Base-by-base conservation (phyloP, 1,140 invertebrate genomes). In the Contarinia nasturtii region DNA sequence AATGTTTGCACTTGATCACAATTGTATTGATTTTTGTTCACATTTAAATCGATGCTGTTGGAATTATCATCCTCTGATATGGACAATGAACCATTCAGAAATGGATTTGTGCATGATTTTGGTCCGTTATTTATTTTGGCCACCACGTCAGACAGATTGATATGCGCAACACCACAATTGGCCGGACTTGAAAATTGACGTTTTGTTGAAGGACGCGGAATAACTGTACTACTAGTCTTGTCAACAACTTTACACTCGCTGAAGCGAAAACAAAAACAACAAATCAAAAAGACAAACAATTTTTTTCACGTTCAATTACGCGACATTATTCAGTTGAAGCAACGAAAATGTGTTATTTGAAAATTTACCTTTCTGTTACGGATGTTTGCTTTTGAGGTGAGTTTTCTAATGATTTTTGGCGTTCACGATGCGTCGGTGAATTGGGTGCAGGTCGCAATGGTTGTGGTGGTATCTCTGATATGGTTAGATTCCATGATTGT, bases 401-500 rank as follows among this genome's bases (percentile, higher is more conserved):
- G 7, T 21, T 18, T 5, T 43, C 41, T 4, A 43, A 20, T 5
- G n/a, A 18, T 21, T 7, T 20, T 50, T 8, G 54, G 50, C 1
- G 55, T 55, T 33, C 53, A 55, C 40, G 50, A 56, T 19, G 48
- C 34, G 37, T 53, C 0, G 60, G 60, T 5, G 58, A 55, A 27
- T 27, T 27, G 5, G 67, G 65, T 17, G 64, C 63, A 36, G 66
- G 53, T 4, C 66, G 57, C 38, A 67, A 57, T 7, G 68, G 66
- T 5, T 67, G 67, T 48, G 67, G 67, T 22, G 59, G 53, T 7
- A 58, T 54, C 34, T 56, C 56, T n/a, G 51, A 37, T 46, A 60
- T 56, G 2, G 57, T 55, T 7, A 60, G 51, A 36, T 62, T 59
- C 61, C 61, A 64, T 43, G 63, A 40, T 2, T 60, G 60, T 2